Conservation (phyloP, 1,140 invertebrate genomes). For the Drosophila leontia region DNA sequence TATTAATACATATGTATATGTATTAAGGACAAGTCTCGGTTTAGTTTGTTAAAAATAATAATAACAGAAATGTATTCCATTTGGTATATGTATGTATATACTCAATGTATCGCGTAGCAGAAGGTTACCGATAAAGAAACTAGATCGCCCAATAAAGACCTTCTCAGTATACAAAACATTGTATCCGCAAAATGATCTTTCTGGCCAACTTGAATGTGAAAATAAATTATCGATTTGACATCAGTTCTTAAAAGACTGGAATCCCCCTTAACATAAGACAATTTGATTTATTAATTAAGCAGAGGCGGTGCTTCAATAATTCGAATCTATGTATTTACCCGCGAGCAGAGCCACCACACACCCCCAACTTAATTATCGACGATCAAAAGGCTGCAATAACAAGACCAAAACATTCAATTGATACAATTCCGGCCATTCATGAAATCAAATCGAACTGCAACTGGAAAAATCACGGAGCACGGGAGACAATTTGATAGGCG, state of each 20-base stretch:
- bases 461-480: constrained; percentile 63
- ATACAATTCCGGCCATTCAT: constrained; percentile 78
- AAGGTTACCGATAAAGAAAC: too few species aligned
- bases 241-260: constrained; percentile 15
- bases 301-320: constrained; percentile 56
- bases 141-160: too few species aligned
- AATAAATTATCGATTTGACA: not conserved
- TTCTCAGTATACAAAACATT: too few species aligned
- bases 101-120: too few species aligned
- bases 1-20: too few species aligned
- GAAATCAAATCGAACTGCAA: constrained; percentile 80
- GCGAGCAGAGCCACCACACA: constrained; percentile 29
- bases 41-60: too few species aligned
- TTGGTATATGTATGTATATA: too few species aligned
- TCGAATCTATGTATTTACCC: constrained; percentile 74
- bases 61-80: too few species aligned
- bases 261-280: constrained; percentile 60
- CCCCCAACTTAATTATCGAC: constrained; percentile 78
- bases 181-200: too few species aligned
- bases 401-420: constrained; percentile 82
- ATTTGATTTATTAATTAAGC: constrained; percentile 75
- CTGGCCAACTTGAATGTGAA: too few species aligned
- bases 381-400: constrained; percentile 80
- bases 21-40: too few species aligned
- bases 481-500: constrained; percentile 52